A percentile compares a stretch with the other conserved stretches of the same genome.
Evolutionary conservation across 2,113 vertebrate genomes (phyloP).

Genomic region (Dicrurus megarhynchus): DNA sequence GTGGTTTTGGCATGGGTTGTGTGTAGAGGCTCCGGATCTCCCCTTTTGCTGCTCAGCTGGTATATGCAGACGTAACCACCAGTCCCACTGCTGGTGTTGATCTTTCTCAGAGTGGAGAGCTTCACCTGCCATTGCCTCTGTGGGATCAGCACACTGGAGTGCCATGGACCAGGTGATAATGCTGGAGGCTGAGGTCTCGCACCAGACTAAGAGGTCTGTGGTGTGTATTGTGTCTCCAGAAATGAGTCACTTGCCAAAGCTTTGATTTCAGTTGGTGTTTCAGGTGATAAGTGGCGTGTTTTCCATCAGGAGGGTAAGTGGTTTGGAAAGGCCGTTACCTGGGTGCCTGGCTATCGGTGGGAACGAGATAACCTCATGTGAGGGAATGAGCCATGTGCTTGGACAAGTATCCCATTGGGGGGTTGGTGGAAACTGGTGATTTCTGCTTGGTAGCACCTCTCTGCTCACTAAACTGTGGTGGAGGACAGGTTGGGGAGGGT

Average conservation of each 20-base stretch:
- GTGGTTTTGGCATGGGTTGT: neutral
- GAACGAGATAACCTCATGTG: neutral
- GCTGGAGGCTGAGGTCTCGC: neutral
- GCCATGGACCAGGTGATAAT: neutral
- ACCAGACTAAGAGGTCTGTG: neutral
- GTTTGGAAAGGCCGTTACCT: neutral
- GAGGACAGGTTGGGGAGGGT: neutral
- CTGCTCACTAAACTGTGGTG: rapidly evolving
- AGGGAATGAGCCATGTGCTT: neutral
- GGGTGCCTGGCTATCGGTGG: neutral
- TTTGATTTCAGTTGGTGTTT: neutral
- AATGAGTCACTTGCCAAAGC: neutral
- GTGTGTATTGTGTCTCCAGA: neutral
- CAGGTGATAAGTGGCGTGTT: neutral
- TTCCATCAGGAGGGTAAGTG: neutral
- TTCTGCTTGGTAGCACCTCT: neutral
- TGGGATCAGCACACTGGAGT: neutral
- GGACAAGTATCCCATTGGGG: rapidly evolving
- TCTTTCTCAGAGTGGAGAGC: neutral
- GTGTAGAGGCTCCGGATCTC: neutral
- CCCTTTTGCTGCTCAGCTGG: neutral
- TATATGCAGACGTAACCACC: neutral
- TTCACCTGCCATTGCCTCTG: neutral
- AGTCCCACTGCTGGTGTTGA: neutral
- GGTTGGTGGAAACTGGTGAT: neutral